Evolutionary conservation across 2,888 invertebrate species (phyloP).

Genomic region (Congeria kusceri): DNA sequence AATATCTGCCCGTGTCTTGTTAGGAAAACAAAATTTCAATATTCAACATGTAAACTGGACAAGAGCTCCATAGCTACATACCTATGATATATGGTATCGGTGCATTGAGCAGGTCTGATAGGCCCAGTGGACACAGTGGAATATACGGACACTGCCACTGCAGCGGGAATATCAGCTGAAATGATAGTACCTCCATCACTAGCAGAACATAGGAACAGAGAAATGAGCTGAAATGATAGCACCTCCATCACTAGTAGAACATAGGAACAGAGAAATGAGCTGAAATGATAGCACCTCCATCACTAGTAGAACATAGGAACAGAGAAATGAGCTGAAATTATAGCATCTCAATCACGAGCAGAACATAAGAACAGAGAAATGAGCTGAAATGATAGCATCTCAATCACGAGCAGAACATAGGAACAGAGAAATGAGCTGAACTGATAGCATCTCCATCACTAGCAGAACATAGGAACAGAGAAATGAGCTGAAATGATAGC

Average conservation of each 20-base stretch:
- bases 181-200: constrained; percentile 29
- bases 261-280: constrained; percentile 85
- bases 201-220: constrained; percentile 34
- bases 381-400: background rate
- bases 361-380: constrained; percentile 35
- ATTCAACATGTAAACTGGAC: background rate
- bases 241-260: constrained; percentile 14
- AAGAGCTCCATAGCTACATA: constrained; percentile 64
- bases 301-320: constrained; percentile 34
- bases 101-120: constrained; percentile 98
- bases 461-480: too few relatives aligned
- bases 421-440: too few relatives aligned
- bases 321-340: constrained; percentile 86
- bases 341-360: too few relatives aligned
- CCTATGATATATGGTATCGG: constrained; percentile 98
- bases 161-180: constrained; percentile 95
- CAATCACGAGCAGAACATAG: background rate
- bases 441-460: background rate
- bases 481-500: background rate
- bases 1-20: too few relatives aligned
- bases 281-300: constrained; percentile 74
- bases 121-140: constrained; percentile 97
- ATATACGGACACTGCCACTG: constrained; percentile 99
- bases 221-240: constrained; percentile 86
- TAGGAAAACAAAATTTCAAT: too few relatives aligned